Conservation (phyloP, 2,888 invertebrate species). For the Galerucella calmariensis region DNA sequence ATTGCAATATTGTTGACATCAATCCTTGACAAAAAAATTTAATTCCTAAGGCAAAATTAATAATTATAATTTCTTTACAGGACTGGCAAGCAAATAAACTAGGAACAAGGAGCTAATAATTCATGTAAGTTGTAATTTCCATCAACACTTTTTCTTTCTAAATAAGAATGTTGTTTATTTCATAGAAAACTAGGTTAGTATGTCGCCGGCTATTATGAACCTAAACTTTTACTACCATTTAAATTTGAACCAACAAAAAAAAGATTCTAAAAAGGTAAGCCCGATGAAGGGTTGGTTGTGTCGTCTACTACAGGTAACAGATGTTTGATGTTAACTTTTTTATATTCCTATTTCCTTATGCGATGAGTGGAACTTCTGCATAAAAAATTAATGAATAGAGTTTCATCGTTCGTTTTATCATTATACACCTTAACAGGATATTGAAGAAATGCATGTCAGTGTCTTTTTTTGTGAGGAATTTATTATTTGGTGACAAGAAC, state of each 20-base stretch:
- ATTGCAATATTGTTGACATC: too few species aligned
- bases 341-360: slow-evolving; percentile 18
- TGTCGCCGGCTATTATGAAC: slow-evolving; percentile 14
- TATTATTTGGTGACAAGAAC: slow-evolving; percentile 1
- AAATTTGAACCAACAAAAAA: slow-evolving; percentile 21
- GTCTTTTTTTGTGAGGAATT: slow-evolving; percentile 3
- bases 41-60: neutral
- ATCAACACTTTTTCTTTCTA: neutral
- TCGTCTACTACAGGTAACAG: slow-evolving; percentile 29
- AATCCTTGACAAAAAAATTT: neutral
- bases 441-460: slow-evolving; percentile 18
- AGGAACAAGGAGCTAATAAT: neutral
- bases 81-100: neutral
- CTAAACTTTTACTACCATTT: slow-evolving; percentile 12
- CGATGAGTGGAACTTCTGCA: slow-evolving; percentile 6
- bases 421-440: slow-evolving; percentile 5
- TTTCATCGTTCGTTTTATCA: slow-evolving; percentile 18
- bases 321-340: slow-evolving; percentile 27
- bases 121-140: slow-evolving; percentile 11
- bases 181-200: slow-evolving; percentile 20
- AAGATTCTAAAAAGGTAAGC: slow-evolving; percentile 19
- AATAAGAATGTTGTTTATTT: neutral
- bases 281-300: slow-evolving; percentile 19
- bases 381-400: slow-evolving; percentile 31
- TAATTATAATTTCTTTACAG: slow-evolving; percentile 19